phyloP scores from a whole-genome alignment of 2,797 vertebrate genomes.

The Notolabrus celidotus region DNA sequence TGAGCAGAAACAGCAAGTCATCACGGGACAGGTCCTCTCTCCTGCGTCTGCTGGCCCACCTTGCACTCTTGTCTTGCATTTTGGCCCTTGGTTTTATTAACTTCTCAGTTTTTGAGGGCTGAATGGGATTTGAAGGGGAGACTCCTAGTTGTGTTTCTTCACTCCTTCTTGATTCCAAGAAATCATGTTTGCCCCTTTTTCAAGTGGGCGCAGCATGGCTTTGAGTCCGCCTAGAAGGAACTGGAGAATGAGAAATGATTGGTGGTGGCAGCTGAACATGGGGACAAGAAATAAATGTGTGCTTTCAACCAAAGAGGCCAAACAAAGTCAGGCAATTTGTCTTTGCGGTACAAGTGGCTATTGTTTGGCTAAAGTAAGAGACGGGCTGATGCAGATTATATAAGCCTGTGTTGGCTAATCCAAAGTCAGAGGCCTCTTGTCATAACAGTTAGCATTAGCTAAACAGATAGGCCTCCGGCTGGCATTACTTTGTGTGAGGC shows the following conservation, averaged over 20 bases:
- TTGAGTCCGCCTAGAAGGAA: constrained; percentile 25
- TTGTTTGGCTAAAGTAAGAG: constrained; percentile 45
- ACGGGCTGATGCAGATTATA: constrained; percentile 39
- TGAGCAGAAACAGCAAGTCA: constrained; percentile 93
- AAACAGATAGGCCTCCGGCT: constrained; percentile 48
- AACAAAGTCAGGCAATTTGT: constrained; percentile 24
- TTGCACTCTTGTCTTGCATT: constrained; percentile 41
- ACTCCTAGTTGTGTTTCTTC: constrained; percentile 6
- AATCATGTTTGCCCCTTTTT: constrained; percentile 16
- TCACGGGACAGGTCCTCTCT: constrained; percentile 89
- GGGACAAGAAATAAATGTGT: not conserved
- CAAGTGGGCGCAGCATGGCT: constrained; percentile 14
- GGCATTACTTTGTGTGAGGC: constrained; percentile 52
- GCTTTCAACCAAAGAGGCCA: constrained; percentile 17
- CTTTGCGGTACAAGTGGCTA: constrained; percentile 28
- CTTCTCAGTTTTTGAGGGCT: not conserved
- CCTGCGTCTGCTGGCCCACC: constrained; percentile 47
- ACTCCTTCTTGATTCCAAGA: constrained; percentile 9
- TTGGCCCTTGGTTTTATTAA: not conserved
- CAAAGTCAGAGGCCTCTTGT: constrained; percentile 58
- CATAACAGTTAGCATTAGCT: constrained; percentile 64
- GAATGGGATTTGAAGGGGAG: not conserved
- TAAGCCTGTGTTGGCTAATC: constrained; percentile 50
- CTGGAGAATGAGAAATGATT: constrained; percentile 7
- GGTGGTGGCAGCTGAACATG: constrained; percentile 10